Conservation (phyloP, 2,888 invertebrate genomes). For the Atherix ibis region DNA sequence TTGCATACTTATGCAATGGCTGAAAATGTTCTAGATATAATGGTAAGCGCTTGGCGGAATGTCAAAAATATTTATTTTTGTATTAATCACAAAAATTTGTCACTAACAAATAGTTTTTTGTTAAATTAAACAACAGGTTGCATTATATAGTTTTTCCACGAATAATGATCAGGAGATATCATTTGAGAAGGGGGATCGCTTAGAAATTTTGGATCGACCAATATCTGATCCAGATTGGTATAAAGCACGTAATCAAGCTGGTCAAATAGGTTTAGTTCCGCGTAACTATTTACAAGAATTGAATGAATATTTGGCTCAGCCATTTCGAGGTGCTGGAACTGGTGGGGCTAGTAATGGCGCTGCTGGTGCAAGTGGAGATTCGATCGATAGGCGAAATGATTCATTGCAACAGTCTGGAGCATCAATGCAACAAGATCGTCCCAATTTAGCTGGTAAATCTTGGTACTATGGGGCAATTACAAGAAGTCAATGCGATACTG, state of each 20-base stretch:
- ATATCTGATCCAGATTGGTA: slow-evolving; percentile 97
- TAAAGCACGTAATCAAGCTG: slow-evolving; percentile 84
- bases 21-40: slow-evolving; percentile 88
- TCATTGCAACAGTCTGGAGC: slow-evolving; percentile 26
- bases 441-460: slow-evolving; percentile 62
- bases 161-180: slow-evolving; percentile 92
- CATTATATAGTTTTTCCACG: slow-evolving; percentile 84
- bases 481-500: slow-evolving; percentile 87
- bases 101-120: slow-evolving; percentile 3
- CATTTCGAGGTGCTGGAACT: slow-evolving; percentile 44
- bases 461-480: slow-evolving; percentile 98
- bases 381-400: slow-evolving; percentile 36
- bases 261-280: slow-evolving; percentile 88
- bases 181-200: slow-evolving; percentile 90
- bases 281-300: slow-evolving; percentile 87
- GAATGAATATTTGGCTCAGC: slow-evolving; percentile 75
- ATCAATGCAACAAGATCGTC: slow-evolving; percentile 39
- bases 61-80: background rate
- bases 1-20: slow-evolving; percentile 89
- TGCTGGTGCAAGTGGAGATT: slow-evolving; percentile 29
- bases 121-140: slow-evolving; percentile 38
- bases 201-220: slow-evolving; percentile 93
- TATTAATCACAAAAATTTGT: slow-evolving; percentile 1
- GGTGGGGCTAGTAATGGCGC: slow-evolving; percentile 32
- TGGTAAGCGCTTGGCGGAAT: slow-evolving; percentile 36